phyloP scores from a whole-genome alignment of 2,797 vertebrate species.

The Neomorphus geoffroyi region DNA sequence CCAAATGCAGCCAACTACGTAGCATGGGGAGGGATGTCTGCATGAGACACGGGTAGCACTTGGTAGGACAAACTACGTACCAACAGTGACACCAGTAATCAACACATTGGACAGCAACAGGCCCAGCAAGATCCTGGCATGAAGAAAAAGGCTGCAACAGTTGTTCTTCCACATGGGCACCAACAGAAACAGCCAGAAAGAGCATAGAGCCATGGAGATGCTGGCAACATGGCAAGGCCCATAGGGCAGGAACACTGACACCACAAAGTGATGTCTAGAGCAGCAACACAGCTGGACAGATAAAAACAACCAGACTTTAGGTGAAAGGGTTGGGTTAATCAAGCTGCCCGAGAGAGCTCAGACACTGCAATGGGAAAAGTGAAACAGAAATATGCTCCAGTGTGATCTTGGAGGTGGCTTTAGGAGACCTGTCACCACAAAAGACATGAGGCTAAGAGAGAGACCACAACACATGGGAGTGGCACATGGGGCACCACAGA shows the following conservation, averaged over 20 bases:
- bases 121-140: neutral
- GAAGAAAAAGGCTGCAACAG: neutral
- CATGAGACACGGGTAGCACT: rapidly evolving
- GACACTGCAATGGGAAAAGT: neutral
- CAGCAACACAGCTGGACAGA: neutral
- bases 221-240: rapidly evolving
- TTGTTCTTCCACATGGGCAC: neutral
- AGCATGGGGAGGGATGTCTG: neutral
- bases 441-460: neutral
- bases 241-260: neutral
- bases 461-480: neutral
- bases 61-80: neutral
- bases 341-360: neutral
- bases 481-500: neutral
- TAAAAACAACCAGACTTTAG: neutral
- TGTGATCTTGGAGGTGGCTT: neutral
- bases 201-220: neutral
- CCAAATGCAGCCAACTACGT: neutral
- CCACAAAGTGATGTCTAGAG: neutral
- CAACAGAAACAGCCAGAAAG: neutral
- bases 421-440: neutral
- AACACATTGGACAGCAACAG: neutral
- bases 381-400: neutral
- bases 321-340: neutral
- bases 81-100: neutral